phyloP scores from a whole-genome alignment of 2,113 vertebrate genomes.

The Anser cygnoides region DNA sequence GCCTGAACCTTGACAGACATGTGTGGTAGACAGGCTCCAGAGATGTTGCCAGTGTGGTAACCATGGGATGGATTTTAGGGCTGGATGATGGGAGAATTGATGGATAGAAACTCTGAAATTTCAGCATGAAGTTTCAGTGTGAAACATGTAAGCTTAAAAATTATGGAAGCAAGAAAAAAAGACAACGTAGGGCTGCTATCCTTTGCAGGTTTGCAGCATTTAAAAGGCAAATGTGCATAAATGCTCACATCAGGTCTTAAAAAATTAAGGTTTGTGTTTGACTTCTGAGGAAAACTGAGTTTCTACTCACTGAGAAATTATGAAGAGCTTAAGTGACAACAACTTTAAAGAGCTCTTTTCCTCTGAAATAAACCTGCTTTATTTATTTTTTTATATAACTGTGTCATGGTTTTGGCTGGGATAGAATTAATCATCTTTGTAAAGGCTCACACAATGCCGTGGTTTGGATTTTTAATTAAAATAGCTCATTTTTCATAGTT shows the following conservation, averaged over 20 bases:
- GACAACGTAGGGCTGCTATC: not conserved
- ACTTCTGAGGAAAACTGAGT: not conserved
- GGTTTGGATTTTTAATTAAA: too few species aligned
- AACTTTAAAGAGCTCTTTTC: not conserved
- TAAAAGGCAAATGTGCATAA: not conserved
- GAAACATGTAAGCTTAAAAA: not conserved
- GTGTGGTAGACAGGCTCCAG: not conserved
- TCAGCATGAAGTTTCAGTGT: not conserved
- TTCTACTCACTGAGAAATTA: not conserved
- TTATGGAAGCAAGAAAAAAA: not conserved
- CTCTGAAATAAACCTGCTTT: not conserved
- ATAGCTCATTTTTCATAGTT: too few species aligned
- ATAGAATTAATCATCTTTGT: too few species aligned
- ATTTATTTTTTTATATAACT: not conserved
- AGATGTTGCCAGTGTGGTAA: not conserved
- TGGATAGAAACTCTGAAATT: not conserved
- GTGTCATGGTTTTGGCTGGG: too few species aligned
- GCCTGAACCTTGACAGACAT: not conserved
- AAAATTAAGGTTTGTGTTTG: not conserved
- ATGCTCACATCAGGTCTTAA: not conserved
- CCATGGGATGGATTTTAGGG: not conserved
- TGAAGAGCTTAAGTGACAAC: not conserved
- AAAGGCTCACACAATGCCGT: too few species aligned
- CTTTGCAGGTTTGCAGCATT: not conserved
- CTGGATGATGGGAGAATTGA: not conserved